Base-by-base conservation (phyloP, 1,140 invertebrate genomes). In the Leptinotarsa undecemlineata region DNA sequence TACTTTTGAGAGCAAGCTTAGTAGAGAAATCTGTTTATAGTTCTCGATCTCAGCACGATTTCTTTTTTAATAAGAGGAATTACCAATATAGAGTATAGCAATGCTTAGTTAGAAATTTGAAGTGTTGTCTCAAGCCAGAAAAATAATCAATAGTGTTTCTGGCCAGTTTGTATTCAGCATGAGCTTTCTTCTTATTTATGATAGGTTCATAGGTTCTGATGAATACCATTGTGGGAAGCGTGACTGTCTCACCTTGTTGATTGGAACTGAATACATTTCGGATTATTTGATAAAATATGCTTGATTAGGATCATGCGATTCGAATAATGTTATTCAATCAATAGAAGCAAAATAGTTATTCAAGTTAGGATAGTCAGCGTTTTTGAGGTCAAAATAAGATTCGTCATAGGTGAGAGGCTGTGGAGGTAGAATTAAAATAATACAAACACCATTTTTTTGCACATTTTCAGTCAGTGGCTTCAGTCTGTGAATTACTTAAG, bases 161-260 rank as follows among this genome's bases (percentile, higher is more conserved):
- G 13, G 62, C 1, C 3, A 64, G 19, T n/a, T 64, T 23, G 62
- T 64, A 64, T 15, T 64, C 19, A 64, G 62, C 23, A 0, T 64
- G 62, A 11, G 62, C 20, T 64, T 64, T 64, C 1, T 64, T 64
- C 19, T 64, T 15, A 64, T 64, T 64, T 5, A 64, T 64, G 13
- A 64, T 64, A 64, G 62, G 5, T 63, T 63, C 19, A 63, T 63
- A 63, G 21, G 62, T 63, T 64, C 62, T 64, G 62, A n/a, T 64
- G 62, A 64, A 20, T 64, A 64, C 20, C 62, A 64, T 19, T 64
- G 62, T 26, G 62, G 62, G 20, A 64, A 3, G 23, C 20, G 20
- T n/a, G 62, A 64, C 62, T 64, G 20, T 11, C 2, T 64, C 62
- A 20, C 20, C 8, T 26, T 64, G 8, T 64, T n/a, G 3, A 23